Base-by-base conservation (phyloP, 1,140 invertebrate genomes). In the Drosophila prosaltans region DNA sequence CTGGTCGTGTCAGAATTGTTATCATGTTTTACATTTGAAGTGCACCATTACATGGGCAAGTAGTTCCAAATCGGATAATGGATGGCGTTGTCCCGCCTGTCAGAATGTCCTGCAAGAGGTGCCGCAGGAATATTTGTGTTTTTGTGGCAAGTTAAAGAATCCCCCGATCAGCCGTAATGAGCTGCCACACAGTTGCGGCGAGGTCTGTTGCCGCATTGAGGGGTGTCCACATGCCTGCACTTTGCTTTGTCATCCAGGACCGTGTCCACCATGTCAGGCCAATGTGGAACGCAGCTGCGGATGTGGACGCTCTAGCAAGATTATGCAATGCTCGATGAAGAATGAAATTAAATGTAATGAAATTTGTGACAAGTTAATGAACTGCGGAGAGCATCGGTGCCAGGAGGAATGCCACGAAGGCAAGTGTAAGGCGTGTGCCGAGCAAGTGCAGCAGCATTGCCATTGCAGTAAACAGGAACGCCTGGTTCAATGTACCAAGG, bases 41-140 rank as follows among this genome's bases (percentile, higher is more conserved):
- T 99, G 98, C 92, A 96, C 97, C 43, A 95, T 95, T 72, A 97
- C 97, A 85, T 99, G 98, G 98, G 97, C 97, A 1, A 94, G 94
- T 59, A 96, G 96, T 41, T 97, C 97, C 24, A 94, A 96, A 90
- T 94, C 94, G 32, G 95, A 95, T 94, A 93, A 97, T 55, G 94
- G 94, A 26, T 99, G 98, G 98, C 94, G 98, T 21, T 99, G 98
- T 92, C 98, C 98, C 11, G 97, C 97, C 0, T 98, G 97, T 91
- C 97, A 98, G 88, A 96, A 96, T 85, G 94, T 95, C 1, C 94
- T 94, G 40, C 90, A 94, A 7, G 93, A 93, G 10, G 93, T 96
- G 30, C 97, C 97, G 1, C 93, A 93, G 1, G 94, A 95, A 21
- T 98, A 98, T 91, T 93, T 93, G 10, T 98, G 97, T 81, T 98